Evolutionary conservation across 2,113 vertebrate genomes (phyloP).

Genomic region (Catharus fuscescens): DNA sequence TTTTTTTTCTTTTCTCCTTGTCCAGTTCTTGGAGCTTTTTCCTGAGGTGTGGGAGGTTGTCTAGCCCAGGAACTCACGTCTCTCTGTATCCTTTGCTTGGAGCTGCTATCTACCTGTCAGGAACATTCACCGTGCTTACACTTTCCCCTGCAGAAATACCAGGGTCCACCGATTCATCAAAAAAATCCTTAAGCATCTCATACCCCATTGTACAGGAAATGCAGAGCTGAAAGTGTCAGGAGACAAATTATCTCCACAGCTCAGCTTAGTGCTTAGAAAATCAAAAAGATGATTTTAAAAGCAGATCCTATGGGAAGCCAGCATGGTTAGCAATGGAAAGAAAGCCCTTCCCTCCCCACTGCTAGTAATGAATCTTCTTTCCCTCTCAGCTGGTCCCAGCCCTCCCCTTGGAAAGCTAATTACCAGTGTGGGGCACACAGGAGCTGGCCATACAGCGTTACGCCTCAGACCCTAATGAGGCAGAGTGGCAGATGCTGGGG

Average conservation of each 20-base stretch:
- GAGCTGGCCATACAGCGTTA: background rate
- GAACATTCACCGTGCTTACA: background rate
- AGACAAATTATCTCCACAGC: background rate
- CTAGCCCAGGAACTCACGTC: background rate
- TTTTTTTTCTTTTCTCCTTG: background rate
- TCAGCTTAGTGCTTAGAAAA: background rate
- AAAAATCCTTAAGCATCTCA: background rate
- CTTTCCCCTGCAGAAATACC: background rate
- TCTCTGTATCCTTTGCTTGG: background rate
- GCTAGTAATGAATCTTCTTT: background rate
- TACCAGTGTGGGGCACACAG: background rate
- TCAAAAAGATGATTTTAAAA: background rate
- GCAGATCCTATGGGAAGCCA: background rate
- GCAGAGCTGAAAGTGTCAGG: background rate
- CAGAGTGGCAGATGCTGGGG: background rate
- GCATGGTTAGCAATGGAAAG: background rate
- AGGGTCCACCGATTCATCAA: background rate
- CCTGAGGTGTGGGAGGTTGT: background rate
- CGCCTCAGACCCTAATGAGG: background rate
- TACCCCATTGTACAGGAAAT: background rate
- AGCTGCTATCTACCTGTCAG: background rate
- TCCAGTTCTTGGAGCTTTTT: background rate
- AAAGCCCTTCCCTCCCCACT: background rate
- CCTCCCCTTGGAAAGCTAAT: background rate
- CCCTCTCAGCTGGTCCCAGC: background rate